A percentile compares a stretch with the other conserved stretches of the same genome.
Evolutionary conservation across 2,797 vertebrate species (phyloP).

Genomic region (Myotis planiceps): DNA sequence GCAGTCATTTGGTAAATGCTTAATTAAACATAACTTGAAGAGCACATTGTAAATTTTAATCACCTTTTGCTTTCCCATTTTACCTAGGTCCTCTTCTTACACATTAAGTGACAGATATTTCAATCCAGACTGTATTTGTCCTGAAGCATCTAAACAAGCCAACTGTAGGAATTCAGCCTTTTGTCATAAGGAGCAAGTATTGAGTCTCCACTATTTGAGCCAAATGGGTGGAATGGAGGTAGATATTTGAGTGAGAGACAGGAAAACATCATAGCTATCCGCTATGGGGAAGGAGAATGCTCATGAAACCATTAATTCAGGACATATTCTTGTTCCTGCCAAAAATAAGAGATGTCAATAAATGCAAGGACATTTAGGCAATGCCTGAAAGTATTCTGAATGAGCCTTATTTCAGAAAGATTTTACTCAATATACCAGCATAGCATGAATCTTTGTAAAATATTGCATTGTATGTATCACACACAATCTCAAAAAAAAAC

Average conservation of each 20-base stretch:
- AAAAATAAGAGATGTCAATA: neutral
- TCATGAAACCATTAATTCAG: neutral
- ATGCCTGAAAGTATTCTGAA: neutral
- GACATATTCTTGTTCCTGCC: neutral
- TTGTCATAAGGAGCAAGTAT: neutral
- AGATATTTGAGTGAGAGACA: neutral
- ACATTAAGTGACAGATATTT: neutral
- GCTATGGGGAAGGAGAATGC: neutral
- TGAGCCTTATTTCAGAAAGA: slow-evolving; percentile 33
- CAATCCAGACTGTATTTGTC: neutral
- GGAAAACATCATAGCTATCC: neutral
- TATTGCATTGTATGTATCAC: neutral
- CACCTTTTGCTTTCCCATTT: neutral
- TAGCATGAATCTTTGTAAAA: neutral
- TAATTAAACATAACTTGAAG: neutral
- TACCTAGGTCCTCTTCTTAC: neutral
- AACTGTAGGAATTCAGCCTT: neutral
- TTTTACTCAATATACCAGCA: neutral
- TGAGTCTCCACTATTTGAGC: neutral
- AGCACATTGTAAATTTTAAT: slow-evolving; percentile 7
- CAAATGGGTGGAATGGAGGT: neutral
- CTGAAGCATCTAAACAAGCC: neutral
- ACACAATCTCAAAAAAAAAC: neutral
- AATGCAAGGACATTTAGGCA: neutral
- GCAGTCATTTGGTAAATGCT: neutral